These are phyloP conservation scores for Scaptomyza pallida DNA, from an alignment of 1,140 invertebrate species.

Conservation along the genomic window DNA sequence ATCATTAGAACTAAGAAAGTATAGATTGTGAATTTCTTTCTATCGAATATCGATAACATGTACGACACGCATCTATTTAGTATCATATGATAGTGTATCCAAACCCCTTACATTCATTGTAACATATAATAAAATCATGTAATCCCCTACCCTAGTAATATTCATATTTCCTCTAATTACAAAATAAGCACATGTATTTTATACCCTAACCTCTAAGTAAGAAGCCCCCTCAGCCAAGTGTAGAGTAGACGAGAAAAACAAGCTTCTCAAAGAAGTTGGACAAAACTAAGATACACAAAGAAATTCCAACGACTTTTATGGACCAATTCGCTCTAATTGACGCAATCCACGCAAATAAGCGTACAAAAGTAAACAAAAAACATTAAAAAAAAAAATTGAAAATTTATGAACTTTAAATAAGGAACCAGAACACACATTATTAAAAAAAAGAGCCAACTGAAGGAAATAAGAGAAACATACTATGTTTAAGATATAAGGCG, in stretches of 20 bases:
- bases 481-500: slow-evolving; percentile 21
- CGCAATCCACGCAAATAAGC: slow-evolving; percentile 76
- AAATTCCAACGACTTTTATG: slow-evolving; percentile 79
- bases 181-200: slow-evolving; percentile 42
- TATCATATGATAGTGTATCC: slow-evolving; percentile 23
- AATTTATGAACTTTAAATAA: slow-evolving; percentile 26
- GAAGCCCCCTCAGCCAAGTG: slow-evolving; percentile 49
- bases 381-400: slow-evolving; percentile 46
- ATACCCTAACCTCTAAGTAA: slow-evolving; percentile 31
- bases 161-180: slow-evolving; percentile 36
- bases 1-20: slow-evolving; percentile 34
- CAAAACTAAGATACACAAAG: slow-evolving; percentile 34
- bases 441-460: slow-evolving; percentile 30
- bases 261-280: slow-evolving; percentile 77
- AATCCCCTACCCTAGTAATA: slow-evolving; percentile 14
- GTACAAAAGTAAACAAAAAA: slow-evolving; percentile 63
- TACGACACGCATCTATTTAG: slow-evolving; percentile 44
- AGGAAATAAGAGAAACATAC: slow-evolving; percentile 29
- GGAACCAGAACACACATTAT: slow-evolving; percentile 6
- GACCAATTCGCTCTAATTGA: slow-evolving; percentile 83
- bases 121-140: slow-evolving; percentile 35
- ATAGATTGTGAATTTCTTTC: slow-evolving; percentile 35
- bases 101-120: slow-evolving; percentile 30
- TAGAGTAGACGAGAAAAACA: slow-evolving; percentile 45
- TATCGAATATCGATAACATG: slow-evolving; percentile 51